Conservation (phyloP, 1,140 invertebrate genomes). For the Aphis craccivora region DNA sequence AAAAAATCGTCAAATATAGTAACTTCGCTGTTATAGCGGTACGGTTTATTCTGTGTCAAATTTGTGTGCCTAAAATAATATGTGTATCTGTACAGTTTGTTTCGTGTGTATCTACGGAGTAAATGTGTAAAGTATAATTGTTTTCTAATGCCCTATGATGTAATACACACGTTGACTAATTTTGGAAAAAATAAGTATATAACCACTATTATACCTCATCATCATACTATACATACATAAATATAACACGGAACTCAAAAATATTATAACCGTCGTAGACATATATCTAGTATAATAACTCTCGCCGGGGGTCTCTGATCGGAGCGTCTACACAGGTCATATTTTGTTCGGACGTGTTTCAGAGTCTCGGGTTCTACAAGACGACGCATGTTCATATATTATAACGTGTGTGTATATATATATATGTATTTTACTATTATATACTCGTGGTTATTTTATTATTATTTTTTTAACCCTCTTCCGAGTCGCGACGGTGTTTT, state of each 20-base stretch:
- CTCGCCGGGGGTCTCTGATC: not conserved
- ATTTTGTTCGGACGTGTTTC: conserved; percentile 29
- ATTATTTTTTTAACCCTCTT: conserved; percentile 33
- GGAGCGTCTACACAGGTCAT: conserved; percentile 27
- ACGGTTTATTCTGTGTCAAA: no score
- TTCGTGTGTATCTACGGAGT: not conserved
- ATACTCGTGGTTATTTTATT: not conserved
- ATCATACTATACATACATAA: not conserved
- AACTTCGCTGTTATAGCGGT: no score
- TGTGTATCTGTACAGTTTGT: not conserved
- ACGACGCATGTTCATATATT: conserved; percentile 17
- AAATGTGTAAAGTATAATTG: not conserved
- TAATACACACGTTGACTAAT: not conserved
- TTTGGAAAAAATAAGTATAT: not conserved
- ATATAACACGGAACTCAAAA: not conserved
- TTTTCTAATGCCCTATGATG: not conserved
- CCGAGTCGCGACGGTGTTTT: conserved; percentile 11
- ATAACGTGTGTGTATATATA: not conserved
- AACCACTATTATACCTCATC: not conserved
- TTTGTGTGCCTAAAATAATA: not conserved
- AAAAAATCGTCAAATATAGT: no score
- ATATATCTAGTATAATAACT: not conserved
- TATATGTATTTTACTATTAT: not conserved
- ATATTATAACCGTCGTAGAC: not conserved
- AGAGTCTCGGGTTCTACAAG: conserved; percentile 40